Evolutionary conservation across 2,797 vertebrate species (phyloP).

Genomic region (Margarornis squamiger): DNA sequence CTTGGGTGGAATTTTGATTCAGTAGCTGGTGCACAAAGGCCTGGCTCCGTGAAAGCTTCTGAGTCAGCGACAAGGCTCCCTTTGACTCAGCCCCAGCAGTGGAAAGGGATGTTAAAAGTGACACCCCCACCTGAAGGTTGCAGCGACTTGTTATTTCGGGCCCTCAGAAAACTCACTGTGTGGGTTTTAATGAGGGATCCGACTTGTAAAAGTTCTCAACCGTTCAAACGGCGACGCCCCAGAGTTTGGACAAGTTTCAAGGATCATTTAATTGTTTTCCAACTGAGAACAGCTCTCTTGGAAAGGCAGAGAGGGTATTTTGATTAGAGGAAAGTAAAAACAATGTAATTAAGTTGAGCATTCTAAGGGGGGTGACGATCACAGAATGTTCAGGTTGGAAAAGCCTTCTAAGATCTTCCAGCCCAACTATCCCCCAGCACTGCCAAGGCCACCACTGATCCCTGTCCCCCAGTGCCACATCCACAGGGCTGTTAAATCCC

Average conservation of each 20-base stretch:
- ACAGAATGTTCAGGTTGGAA: not conserved
- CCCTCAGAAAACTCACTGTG: not conserved
- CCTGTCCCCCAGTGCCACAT: not conserved
- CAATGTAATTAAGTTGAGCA: not conserved
- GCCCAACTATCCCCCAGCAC: not conserved
- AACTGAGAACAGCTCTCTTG: not conserved
- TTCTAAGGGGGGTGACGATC: not conserved
- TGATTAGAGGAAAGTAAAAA: not conserved
- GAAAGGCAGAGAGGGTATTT: not conserved
- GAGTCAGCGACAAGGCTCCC: not conserved
- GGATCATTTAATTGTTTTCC: not conserved
- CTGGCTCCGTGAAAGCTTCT: not conserved
- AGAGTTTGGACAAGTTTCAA: not conserved
- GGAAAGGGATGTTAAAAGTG: not conserved
- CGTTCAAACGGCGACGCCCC: not conserved
- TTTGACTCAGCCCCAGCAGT: not conserved
- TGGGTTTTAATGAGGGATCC: not conserved
- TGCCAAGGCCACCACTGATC: not conserved
- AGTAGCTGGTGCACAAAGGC: not conserved
- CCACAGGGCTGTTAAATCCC: accelerated
- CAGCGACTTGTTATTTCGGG: not conserved
- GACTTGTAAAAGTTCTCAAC: not conserved
- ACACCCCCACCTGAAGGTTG: not conserved
- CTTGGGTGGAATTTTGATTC: slow-evolving; percentile 38
- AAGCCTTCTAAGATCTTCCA: accelerated